Percentiles rank a stretch among this genome's conserved stretches.
phyloP scores from a whole-genome alignment of 2,797 vertebrate genomes.

The Dendrocincla fuliginosa region DNA sequence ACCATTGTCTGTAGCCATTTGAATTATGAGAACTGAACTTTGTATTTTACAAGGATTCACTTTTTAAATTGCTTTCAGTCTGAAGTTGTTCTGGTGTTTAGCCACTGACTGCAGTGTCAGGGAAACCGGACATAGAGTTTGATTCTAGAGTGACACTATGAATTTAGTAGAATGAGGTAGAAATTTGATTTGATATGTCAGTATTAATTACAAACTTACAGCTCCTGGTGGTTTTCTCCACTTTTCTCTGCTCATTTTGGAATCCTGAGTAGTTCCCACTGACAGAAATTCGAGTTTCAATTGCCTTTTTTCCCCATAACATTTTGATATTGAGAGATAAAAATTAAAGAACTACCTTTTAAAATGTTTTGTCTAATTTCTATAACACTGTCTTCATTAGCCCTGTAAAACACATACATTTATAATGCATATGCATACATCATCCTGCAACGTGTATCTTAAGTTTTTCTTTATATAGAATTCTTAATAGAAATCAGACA shows the following conservation, averaged over 20 bases:
- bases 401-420: too few relatives aligned
- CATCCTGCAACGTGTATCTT: not conserved
- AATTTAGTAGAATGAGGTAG: not conserved
- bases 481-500: not conserved
- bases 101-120: not conserved
- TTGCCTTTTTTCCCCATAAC: fast-evolving
- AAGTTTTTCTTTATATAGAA: not conserved
- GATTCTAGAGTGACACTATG: not conserved
- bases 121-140: not conserved
- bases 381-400: too few relatives aligned
- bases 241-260: not conserved
- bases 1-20: not conserved
- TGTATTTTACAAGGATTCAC: not conserved
- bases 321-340: not conserved
- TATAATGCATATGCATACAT: not conserved
- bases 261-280: not conserved
- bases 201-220: not conserved
- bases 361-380: not conserved
- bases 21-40: not conserved
- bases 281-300: not conserved
- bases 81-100: not conserved
- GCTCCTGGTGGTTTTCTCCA: not conserved
- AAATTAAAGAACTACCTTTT: not conserved
- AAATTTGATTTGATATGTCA: not conserved
- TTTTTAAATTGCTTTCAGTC: not conserved